Evolutionary conservation across 2,797 vertebrate genomes (phyloP), one percentile per base, ranked within the genome.

Genomic region (Rhynchotus rufescens): DNA sequence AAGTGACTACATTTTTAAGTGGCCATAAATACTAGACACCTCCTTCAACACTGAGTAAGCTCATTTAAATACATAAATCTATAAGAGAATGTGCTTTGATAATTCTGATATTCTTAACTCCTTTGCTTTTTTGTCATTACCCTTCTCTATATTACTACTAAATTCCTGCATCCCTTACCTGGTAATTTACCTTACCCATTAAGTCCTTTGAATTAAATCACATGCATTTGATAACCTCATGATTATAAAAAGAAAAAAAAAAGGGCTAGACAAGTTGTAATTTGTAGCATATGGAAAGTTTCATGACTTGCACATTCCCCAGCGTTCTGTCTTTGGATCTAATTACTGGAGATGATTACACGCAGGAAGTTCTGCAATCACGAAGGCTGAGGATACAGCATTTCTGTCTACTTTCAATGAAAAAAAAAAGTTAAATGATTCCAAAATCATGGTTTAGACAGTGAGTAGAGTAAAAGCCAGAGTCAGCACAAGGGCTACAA

Each of bases 291-390:
- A 80, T 38, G 80, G 78, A 80, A 96, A 94, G 23, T 84, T 90
- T 89, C 62, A 84, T 84, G 77, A 73, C 78, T 85, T 85, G 38
- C 47, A 79, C 51, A 81, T 83, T 92, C 75, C 68, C 80, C 54
- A 42, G 52, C 64, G 80, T 66, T 93, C 56, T 90, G 59, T 81
- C 78, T 74, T 91, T 77, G 80, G 34, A 87, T 91, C 72, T 88
- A 89, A 90, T 96, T 93, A 86, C 69, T 83, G 38, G 44, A 86
- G 71, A 68, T 92, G 26, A 93, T 95, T 93, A 93, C 25, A 66
- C 89, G 89, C 65, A 83, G 44, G 59, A 86, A 68, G 38, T 90
- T 89, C 32, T 92, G 71, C 81, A 86, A 67, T 71, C 51, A 40
- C 65, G 82, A 73, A 45, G 54, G 5, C 23, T 88, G 30, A 54